Conservation (phyloP, 2,113 vertebrate genomes). For the Tamias sibiricus region DNA sequence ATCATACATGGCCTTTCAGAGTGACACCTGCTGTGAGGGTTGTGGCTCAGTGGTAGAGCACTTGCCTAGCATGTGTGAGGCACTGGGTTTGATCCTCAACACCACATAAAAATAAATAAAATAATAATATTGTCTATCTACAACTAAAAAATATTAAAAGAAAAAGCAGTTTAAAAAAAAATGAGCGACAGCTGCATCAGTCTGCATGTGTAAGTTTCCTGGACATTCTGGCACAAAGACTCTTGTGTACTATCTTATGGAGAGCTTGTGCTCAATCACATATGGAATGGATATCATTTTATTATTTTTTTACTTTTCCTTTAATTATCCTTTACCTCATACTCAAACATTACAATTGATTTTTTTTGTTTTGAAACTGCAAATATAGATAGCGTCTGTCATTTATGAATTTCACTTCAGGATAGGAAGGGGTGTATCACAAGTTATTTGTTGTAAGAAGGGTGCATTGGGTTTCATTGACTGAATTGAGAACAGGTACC, state of each 20-base stretch:
- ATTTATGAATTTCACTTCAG: slow-evolving; percentile 32
- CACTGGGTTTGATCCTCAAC: too few species aligned
- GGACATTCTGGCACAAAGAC: not conserved
- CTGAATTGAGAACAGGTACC: not conserved
- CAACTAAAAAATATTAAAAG: too few species aligned
- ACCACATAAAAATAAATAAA: too few species aligned
- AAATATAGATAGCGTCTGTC: not conserved
- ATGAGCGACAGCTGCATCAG: not conserved
- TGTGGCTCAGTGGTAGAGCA: too few species aligned
- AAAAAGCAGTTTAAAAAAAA: too few species aligned
- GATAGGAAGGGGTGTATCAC: not conserved
- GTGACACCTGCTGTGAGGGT: not conserved
- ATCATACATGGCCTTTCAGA: not conserved
- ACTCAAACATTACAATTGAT: not conserved
- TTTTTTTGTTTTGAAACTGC: not conserved
- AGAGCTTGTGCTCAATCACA: not conserved
- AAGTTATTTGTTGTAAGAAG: not conserved
- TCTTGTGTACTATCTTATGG: not conserved
- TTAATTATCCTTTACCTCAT: slow-evolving; percentile 11
- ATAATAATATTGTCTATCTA: too few species aligned
- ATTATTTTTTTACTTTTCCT: slow-evolving; percentile 7
- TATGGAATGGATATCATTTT: not conserved
- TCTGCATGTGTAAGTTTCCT: not conserved
- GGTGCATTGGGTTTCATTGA: not conserved
- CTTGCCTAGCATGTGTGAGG: too few species aligned